Evolutionary conservation across 2,797 vertebrate species (phyloP).

Genomic region (Scarus forsteni): DNA sequence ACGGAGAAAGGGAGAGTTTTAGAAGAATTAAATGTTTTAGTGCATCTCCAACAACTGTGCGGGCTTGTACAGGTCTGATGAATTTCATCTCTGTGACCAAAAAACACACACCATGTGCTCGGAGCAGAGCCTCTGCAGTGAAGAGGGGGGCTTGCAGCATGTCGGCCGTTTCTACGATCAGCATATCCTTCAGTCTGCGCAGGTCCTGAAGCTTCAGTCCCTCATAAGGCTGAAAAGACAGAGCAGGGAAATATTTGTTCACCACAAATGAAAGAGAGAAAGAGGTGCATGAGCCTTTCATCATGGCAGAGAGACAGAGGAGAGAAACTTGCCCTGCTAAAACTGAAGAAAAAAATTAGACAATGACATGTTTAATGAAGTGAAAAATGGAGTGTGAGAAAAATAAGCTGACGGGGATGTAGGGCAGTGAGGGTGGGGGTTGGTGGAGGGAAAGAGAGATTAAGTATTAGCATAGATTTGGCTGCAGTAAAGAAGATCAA

Average conservation of each 20-base stretch:
- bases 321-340: not conserved
- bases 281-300: not conserved
- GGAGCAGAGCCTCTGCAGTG: conserved; percentile 96
- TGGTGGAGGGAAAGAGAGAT: conserved; percentile 43
- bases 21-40: not conserved
- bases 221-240: conserved; percentile 91
- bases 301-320: not conserved
- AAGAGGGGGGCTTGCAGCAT: conserved; percentile 99
- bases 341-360: conserved; percentile 13
- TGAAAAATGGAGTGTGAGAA: conserved; percentile 11
- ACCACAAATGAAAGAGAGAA: not conserved
- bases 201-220: conserved; percentile 96
- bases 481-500: conserved; percentile 59
- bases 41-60: not conserved
- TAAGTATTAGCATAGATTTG: conserved; percentile 64
- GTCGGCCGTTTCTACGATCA: conserved; percentile 98
- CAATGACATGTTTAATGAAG: not conserved
- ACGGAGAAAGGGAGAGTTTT: conserved; percentile 8
- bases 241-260: conserved; percentile 4
- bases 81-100: not conserved
- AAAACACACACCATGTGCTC: conserved; percentile 91
- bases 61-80: conserved; percentile 9
- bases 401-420: conserved; percentile 29
- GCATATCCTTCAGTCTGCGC: conserved; percentile 96
- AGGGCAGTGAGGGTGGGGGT: conserved; percentile 7